phyloP scores from a whole-genome alignment of 2,888 invertebrate species.

The Volucella inanis region DNA sequence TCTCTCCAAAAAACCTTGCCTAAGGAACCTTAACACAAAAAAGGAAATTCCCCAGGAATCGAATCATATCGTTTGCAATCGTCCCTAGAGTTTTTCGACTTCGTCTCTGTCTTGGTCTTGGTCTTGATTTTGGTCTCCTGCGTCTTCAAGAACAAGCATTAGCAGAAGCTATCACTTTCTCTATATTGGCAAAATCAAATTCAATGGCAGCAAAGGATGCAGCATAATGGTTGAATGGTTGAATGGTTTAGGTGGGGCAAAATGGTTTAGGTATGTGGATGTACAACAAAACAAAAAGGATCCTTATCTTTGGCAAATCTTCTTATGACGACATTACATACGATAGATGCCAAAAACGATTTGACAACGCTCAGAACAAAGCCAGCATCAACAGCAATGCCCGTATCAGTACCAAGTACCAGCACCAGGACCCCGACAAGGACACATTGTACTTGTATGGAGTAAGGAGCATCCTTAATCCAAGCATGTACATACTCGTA shows the following conservation, averaged over 20 bases:
- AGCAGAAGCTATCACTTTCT: slow-evolving; percentile 51
- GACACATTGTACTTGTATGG: slow-evolving; percentile 17
- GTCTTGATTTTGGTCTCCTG: slow-evolving; percentile 18
- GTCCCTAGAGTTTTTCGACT: neutral
- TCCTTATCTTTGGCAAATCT: slow-evolving; percentile 54
- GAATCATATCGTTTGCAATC: slow-evolving; percentile 44
- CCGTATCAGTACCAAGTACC: no score
- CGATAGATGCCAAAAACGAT: slow-evolving; percentile 57
- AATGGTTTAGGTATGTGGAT: neutral
- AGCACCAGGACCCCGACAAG: neutral
- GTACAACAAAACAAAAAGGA: slow-evolving; percentile 17
- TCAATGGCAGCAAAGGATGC: slow-evolving; percentile 41
- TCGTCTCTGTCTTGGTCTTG: slow-evolving; percentile 3
- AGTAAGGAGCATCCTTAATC: slow-evolving; percentile 34
- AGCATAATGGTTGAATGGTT: neutral
- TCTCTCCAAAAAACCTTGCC: no score
- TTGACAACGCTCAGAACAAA: slow-evolving; percentile 56
- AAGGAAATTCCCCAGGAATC: slow-evolving; percentile 33
- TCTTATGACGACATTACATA: slow-evolving; percentile 50
- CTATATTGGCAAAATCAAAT: slow-evolving; percentile 55
- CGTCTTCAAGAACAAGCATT: slow-evolving; percentile 12
- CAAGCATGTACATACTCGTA: slow-evolving; percentile 9
- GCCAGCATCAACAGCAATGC: neutral
- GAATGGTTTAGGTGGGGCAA: neutral
- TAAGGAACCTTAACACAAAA: slow-evolving; percentile 4